Evolutionary conservation across 2,888 invertebrate genomes (phyloP).

Genomic region (Metacarcinus magister): DNA sequence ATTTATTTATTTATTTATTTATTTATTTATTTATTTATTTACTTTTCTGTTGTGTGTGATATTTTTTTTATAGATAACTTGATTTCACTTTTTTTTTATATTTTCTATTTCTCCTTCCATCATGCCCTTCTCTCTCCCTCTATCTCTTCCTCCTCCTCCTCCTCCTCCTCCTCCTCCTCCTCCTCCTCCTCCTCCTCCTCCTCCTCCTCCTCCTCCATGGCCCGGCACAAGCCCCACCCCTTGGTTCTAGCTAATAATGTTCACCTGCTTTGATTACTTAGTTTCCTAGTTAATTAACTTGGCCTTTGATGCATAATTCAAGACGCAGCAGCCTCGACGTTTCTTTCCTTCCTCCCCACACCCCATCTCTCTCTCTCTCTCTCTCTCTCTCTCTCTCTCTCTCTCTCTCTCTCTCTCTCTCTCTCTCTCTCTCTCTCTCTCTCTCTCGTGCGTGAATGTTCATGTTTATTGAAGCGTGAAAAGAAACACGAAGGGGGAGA

Average conservation of each 20-base stretch:
- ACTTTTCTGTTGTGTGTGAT: too few relatives aligned
- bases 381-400: not conserved
- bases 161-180: slow-evolving; percentile 26
- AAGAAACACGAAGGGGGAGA: not conserved
- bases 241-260: not conserved
- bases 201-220: slow-evolving; percentile 6
- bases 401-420: not conserved
- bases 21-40: too few relatives aligned
- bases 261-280: slow-evolving; percentile 13
- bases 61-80: too few relatives aligned
- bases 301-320: not conserved
- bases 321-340: not conserved
- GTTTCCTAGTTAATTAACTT: slow-evolving; percentile 4
- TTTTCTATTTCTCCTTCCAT: not conserved
- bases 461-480: too few relatives aligned
- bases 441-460: too few relatives aligned
- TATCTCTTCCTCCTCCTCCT: not conserved
- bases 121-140: not conserved
- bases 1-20: too few relatives aligned
- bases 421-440: not conserved
- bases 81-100: not conserved
- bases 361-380: not conserved
- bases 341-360: not conserved
- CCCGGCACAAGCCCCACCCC: too few relatives aligned
- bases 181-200: slow-evolving; percentile 26